A percentile compares a stretch with the other conserved stretches of the same genome.
Conservation (phyloP, 1,140 invertebrate genomes). For the Conus betulinus region DNA sequence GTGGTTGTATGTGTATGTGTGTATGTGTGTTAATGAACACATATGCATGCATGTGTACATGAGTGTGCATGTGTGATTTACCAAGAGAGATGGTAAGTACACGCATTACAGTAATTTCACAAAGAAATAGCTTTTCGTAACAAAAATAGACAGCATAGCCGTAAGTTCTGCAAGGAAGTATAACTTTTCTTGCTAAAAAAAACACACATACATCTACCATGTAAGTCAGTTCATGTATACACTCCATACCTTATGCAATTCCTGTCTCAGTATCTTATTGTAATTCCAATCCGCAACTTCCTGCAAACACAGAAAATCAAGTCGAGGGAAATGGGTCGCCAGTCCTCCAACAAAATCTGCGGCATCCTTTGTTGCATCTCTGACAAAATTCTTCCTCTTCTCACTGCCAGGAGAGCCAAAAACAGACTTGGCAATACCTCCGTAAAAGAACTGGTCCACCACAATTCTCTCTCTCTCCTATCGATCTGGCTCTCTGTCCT, state of each 20-base stretch:
- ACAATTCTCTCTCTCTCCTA: slow-evolving; percentile 60
- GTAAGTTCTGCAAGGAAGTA: too few species aligned
- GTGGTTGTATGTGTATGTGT: too few species aligned
- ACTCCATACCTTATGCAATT: slow-evolving; percentile 58
- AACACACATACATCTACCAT: too few species aligned
- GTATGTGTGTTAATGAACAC: too few species aligned
- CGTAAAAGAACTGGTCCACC: slow-evolving; percentile 54
- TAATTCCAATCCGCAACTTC: slow-evolving; percentile 61
- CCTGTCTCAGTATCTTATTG: slow-evolving; percentile 53
- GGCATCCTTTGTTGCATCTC: not conserved
- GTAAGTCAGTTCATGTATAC: too few species aligned
- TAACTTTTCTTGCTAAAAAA: too few species aligned
- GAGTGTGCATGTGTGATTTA: too few species aligned
- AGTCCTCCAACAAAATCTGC: slow-evolving; percentile 41
- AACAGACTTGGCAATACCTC: not conserved
- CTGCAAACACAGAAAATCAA: slow-evolving; percentile 67
- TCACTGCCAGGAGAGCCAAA: not conserved
- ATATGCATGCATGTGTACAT: too few species aligned
- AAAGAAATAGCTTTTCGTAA: too few species aligned
- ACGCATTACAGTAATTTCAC: too few species aligned
- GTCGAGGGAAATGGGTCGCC: slow-evolving; percentile 55
- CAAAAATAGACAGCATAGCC: too few species aligned
- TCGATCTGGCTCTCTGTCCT: slow-evolving; percentile 47
- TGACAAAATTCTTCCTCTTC: not conserved
- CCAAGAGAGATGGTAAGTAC: too few species aligned